Conservation (phyloP, 2,888 invertebrate species). For the Idaea aversata region DNA sequence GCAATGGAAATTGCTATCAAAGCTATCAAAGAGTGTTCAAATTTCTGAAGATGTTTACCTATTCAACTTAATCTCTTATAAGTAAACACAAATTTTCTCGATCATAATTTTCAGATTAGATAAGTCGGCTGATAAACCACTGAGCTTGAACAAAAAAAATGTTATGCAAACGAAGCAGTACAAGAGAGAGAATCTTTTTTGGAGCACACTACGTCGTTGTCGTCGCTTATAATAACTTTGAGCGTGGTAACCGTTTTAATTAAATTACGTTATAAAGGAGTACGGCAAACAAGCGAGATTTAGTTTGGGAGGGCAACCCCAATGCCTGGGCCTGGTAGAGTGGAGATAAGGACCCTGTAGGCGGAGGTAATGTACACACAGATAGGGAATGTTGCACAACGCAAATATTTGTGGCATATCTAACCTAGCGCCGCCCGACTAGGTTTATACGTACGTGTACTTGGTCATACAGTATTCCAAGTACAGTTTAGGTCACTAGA, state of each 20-base stretch:
- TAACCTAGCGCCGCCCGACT: slow-evolving; percentile 28
- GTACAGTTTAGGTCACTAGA: neutral
- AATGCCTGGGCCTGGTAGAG: slow-evolving; percentile 45
- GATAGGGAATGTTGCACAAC: slow-evolving; percentile 59
- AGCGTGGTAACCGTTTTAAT: slow-evolving; percentile 52
- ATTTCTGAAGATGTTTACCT: slow-evolving; percentile 10
- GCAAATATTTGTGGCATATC: slow-evolving; percentile 58
- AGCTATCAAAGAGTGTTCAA: slow-evolving; percentile 7
- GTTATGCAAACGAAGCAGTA: slow-evolving; percentile 24
- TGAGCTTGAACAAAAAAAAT: slow-evolving; percentile 19
- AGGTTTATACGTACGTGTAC: slow-evolving; percentile 1
- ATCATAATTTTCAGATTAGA: slow-evolving; percentile 21
- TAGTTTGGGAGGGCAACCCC: slow-evolving; percentile 49
- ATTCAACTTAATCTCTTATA: slow-evolving; percentile 17
- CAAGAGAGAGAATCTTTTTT: slow-evolving; percentile 17
- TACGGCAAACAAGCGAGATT: slow-evolving; percentile 53
- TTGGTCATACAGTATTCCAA: neutral
- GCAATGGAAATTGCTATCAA: slow-evolving; percentile 10
- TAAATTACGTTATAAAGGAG: slow-evolving; percentile 57
- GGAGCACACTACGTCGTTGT: slow-evolving; percentile 8
- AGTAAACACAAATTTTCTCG: slow-evolving; percentile 12
- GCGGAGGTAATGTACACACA: slow-evolving; percentile 60
- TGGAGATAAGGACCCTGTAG: slow-evolving; percentile 59
- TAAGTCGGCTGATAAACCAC: slow-evolving; percentile 15
- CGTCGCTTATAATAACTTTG: slow-evolving; percentile 21